These are phyloP conservation scores for Calycopis cecrops DNA, from an alignment of 1,140 invertebrate genomes.

Conservation along the genomic window DNA sequence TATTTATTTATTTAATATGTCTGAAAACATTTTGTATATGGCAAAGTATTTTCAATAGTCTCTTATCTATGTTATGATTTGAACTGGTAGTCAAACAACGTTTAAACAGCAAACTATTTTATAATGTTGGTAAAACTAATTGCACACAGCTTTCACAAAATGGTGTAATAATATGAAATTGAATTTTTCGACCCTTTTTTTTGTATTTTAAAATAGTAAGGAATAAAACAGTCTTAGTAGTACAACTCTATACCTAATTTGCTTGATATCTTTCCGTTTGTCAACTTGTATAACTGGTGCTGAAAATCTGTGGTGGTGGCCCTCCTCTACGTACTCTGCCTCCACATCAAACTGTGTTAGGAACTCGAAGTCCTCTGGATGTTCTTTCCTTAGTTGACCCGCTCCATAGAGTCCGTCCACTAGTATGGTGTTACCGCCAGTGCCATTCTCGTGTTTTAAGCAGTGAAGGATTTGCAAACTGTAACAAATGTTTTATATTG, in stretches of 20 bases:
- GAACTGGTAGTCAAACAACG: too few relatives aligned
- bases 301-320: conserved; percentile 70
- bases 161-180: too few relatives aligned
- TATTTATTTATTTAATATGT: too few relatives aligned
- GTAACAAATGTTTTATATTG: conserved; percentile 29
- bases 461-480: conserved; percentile 83
- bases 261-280: conserved; percentile 69
- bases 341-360: conserved; percentile 76
- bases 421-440: conserved; percentile 81
- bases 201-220: too few relatives aligned
- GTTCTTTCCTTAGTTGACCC: conserved; percentile 67
- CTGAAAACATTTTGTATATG: too few relatives aligned
- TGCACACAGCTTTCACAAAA: too few relatives aligned
- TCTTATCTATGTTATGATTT: too few relatives aligned
- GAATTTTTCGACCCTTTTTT: too few relatives aligned
- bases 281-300: conserved; percentile 75
- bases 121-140: too few relatives aligned
- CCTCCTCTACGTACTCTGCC: conserved; percentile 79
- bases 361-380: conserved; percentile 75
- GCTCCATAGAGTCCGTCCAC: conserved; percentile 83
- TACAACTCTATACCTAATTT: conserved; percentile 65
- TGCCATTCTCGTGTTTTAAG: conserved; percentile 74
- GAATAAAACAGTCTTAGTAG: too few relatives aligned
- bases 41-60: too few relatives aligned
- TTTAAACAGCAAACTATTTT: too few relatives aligned